A percentile compares a stretch with the other conserved stretches of the same genome.
These are phyloP conservation scores for Macropus fuliginosus DNA, from an alignment of 2,797 vertebrate species.

Conservation along the genomic window DNA sequence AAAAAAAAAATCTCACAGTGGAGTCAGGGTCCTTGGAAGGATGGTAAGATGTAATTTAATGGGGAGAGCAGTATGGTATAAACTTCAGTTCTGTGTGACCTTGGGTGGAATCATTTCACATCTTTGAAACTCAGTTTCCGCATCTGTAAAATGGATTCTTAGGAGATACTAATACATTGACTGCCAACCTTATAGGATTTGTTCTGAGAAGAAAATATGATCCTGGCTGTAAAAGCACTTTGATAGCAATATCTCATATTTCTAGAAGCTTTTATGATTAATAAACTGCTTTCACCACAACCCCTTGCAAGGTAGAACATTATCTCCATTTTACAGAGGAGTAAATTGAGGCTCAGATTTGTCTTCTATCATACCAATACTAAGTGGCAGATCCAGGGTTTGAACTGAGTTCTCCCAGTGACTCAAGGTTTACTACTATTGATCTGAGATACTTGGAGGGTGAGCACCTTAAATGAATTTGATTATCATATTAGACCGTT, in stretches of 20 bases:
- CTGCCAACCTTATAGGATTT: not conserved
- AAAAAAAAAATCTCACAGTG: not conserved
- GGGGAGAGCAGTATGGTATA: not conserved
- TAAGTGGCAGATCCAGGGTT: fast-evolving
- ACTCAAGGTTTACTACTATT: not conserved
- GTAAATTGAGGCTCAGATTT: not conserved
- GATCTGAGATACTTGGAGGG: fast-evolving
- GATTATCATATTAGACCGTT: constrained; percentile 29
- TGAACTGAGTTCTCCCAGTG: not conserved
- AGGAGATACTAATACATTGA: not conserved
- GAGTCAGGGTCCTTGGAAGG: not conserved
- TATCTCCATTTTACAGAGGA: not conserved
- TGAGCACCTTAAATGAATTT: not conserved
- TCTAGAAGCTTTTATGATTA: no score
- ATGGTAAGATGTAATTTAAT: not conserved
- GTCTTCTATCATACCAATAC: not conserved
- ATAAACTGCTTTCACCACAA: no score
- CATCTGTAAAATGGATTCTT: not conserved
- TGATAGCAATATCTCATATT: not conserved
- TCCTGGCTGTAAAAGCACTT: not conserved
- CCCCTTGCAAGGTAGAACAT: not conserved
- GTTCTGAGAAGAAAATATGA: not conserved
- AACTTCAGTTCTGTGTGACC: not conserved
- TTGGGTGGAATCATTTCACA: not conserved
- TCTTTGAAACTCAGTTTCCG: not conserved